Percentiles rank a stretch among this genome's conserved stretches.
phyloP scores from a whole-genome alignment of 2,888 invertebrate genomes.

The Diachrysia chrysitis region DNA sequence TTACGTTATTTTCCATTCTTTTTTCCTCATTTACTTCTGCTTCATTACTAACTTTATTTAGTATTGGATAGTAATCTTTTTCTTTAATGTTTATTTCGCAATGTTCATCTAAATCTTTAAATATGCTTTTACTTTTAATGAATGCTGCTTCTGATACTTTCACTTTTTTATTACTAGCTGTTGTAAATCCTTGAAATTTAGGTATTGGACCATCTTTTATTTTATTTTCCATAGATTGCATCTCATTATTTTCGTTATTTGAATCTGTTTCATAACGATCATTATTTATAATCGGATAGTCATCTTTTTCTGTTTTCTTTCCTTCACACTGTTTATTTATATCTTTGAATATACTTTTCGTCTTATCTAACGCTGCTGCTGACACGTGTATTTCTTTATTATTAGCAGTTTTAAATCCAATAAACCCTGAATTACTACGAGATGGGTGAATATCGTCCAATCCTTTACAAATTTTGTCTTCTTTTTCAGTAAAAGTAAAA shows the following conservation, averaged over 20 bases:
- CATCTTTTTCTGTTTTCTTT: slow-evolving; percentile 2
- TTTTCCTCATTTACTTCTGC: neutral
- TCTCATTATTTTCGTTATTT: neutral
- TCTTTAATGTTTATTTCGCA: neutral
- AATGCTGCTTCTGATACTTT: slow-evolving; percentile 66
- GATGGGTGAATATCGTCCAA: neutral
- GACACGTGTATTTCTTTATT: slow-evolving; percentile 64
- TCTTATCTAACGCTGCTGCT: slow-evolving; percentile 66
- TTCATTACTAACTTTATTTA: neutral
- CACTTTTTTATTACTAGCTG: slow-evolving; percentile 70
- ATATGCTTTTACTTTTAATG: slow-evolving; percentile 63
- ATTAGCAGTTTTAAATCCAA: slow-evolving; percentile 65
- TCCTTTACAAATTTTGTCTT: neutral
- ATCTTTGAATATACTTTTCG: slow-evolving; percentile 67
- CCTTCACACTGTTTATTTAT: slow-evolving; percentile 44
- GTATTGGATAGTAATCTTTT: neutral
- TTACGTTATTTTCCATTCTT: slow-evolving; percentile 15
- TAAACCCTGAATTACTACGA: slow-evolving; percentile 6
- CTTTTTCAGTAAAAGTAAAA: neutral
- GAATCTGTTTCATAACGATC: neutral
- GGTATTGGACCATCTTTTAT: neutral
- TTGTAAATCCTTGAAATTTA: slow-evolving; percentile 68
- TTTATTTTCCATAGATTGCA: slow-evolving; percentile 9
- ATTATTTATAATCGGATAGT: slow-evolving; percentile 14
- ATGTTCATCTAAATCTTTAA: slow-evolving; percentile 50